phyloP scores from a whole-genome alignment of 1,140 invertebrate genomes.

The Drosophila murphyi region DNA sequence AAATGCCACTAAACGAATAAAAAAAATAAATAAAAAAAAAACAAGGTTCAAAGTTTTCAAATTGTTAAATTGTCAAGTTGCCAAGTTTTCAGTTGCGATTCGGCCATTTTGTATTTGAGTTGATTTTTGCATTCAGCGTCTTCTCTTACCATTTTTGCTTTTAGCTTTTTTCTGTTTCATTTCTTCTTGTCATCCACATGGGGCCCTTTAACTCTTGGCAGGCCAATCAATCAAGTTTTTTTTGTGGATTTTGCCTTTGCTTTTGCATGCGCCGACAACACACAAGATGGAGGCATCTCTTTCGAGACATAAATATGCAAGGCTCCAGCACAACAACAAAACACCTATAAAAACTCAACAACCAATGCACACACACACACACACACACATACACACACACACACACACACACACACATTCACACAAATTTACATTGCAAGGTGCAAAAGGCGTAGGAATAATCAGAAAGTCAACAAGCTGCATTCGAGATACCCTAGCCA shows the following conservation, averaged over 20 bases:
- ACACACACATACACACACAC: constrained; percentile 23
- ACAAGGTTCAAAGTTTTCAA: background rate
- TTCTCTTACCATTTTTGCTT: background rate
- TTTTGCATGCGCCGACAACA: constrained; percentile 51
- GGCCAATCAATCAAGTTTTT: constrained; percentile 79
- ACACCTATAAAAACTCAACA: constrained; percentile 20
- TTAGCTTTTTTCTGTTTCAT: background rate
- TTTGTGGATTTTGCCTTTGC: constrained; percentile 3
- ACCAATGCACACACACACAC: background rate
- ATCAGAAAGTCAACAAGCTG: background rate
- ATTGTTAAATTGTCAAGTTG: background rate
- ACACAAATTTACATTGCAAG: constrained; percentile 56
- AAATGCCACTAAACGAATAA: constrained; percentile 26
- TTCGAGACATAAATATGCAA: constrained; percentile 62
- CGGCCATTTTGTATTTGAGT: constrained; percentile 46
- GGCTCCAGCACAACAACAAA: constrained; percentile 20
- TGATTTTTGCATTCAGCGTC: constrained; percentile 46
- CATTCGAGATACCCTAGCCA: constrained; percentile 6
- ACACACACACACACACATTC: constrained; percentile 38
- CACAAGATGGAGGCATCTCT: constrained; percentile 45
- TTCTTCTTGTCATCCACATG: constrained; percentile 28
- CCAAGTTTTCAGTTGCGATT: background rate
- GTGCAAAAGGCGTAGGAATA: constrained; percentile 39
- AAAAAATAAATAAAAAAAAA: background rate
- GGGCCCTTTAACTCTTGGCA: constrained; percentile 35